These are phyloP conservation scores for Kryphioiulus occultus DNA, from an alignment of 2,888 invertebrate species.

Conservation along the genomic window DNA sequence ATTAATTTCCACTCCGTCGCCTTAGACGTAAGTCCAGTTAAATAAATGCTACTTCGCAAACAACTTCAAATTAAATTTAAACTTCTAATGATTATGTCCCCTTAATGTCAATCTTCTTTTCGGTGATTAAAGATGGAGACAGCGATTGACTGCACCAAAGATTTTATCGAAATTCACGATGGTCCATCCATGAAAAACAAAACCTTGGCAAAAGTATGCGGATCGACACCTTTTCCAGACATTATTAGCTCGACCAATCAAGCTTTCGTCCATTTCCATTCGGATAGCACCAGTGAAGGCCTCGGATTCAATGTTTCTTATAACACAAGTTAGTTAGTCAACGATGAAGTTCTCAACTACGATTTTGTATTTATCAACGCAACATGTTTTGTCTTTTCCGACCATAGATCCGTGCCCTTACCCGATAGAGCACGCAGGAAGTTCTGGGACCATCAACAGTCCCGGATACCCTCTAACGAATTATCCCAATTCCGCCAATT, in stretches of 20 bases:
- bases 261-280: too few species aligned
- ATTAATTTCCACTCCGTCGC: not conserved
- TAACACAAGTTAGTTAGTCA: not conserved
- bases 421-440: not conserved
- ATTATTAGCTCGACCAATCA: not conserved
- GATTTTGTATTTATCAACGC: too few species aligned
- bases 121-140: too few species aligned
- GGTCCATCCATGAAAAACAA: not conserved
- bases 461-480: too few species aligned
- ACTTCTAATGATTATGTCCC: too few species aligned
- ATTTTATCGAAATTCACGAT: not conserved
- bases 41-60: too few species aligned
- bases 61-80: too few species aligned
- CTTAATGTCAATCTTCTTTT: too few species aligned
- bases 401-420: not conserved
- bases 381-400: too few species aligned
- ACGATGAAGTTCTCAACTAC: not conserved
- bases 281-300: not conserved
- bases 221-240: not conserved
- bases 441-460: not conserved
- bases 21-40: not conserved
- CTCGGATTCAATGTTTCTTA: not conserved
- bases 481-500: not conserved
- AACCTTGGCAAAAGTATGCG: not conserved
- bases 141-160: too few species aligned